phyloP scores from a whole-genome alignment of 2,888 invertebrate genomes.

The Poecilobothrus nobilitatus region DNA sequence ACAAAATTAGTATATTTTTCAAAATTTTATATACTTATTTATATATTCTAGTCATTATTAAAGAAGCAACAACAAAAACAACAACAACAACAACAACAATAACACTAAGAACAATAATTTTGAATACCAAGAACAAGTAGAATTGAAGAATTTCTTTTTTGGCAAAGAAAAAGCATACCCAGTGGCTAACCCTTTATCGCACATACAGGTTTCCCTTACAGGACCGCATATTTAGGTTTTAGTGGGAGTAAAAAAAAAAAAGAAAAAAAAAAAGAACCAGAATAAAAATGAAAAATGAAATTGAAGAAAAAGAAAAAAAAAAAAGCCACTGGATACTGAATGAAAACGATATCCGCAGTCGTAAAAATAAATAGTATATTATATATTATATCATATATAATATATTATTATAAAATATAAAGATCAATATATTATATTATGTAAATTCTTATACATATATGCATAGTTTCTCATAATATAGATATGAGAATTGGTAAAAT shows the following conservation, averaged over 20 bases:
- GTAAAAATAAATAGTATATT: conserved; percentile 13
- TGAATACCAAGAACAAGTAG: too few species aligned
- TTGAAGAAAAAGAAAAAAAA: conserved; percentile 16
- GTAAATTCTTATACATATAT: not conserved
- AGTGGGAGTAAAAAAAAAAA: conserved; percentile 34
- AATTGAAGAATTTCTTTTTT: not conserved
- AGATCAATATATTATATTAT: too few species aligned
- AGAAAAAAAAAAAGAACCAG: conserved; percentile 20
- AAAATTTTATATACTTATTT: not conserved
- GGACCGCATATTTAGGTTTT: conserved; percentile 47
- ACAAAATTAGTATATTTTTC: too few species aligned
- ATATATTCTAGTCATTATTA: not conserved
- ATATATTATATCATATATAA: not conserved
- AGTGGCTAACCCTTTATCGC: conserved; percentile 47
- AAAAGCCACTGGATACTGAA: conserved; percentile 41
- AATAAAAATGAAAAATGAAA: conserved; percentile 24
- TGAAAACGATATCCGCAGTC: conserved; percentile 40
- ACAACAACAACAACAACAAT: not conserved
- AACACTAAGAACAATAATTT: not conserved
- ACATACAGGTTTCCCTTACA: conserved; percentile 46
- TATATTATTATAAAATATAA: too few species aligned
- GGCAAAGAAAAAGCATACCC: conserved; percentile 7
- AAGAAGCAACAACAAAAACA: not conserved
- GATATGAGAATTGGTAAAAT: too few species aligned
- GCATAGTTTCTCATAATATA: not conserved